A percentile compares a stretch with the other conserved stretches of the same genome.
phyloP scores from a whole-genome alignment of 1,140 invertebrate genomes.

The Aphelenchoides fujianensis region DNA sequence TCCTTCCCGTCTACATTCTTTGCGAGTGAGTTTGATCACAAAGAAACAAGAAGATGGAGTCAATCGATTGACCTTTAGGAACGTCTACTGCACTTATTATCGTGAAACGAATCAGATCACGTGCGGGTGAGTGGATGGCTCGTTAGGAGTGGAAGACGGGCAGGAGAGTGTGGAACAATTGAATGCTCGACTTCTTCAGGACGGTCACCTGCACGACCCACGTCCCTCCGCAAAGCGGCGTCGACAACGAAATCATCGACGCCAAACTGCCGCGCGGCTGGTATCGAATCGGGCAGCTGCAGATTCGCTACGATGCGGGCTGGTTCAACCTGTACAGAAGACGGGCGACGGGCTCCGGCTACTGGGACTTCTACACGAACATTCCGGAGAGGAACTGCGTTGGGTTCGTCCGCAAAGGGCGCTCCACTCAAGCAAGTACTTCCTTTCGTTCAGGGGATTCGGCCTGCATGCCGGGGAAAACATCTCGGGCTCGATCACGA shows the following conservation, averaged over 20 bases:
- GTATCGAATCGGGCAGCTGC: slow-evolving; percentile 51
- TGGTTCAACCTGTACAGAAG: slow-evolving; percentile 60
- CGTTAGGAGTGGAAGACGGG: not conserved
- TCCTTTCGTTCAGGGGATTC: slow-evolving; percentile 48
- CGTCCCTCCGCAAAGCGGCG: slow-evolving; percentile 31
- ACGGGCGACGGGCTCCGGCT: slow-evolving; percentile 53
- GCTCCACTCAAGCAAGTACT: not conserved
- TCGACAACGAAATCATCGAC: slow-evolving; percentile 37
- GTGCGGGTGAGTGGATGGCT: slow-evolving; percentile 46
- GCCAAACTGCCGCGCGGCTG: slow-evolving; percentile 53
- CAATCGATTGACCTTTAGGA: too few species aligned
- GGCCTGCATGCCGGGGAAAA: slow-evolving; percentile 61
- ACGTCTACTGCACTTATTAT: slow-evolving; percentile 59
- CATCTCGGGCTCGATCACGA: slow-evolving; percentile 57
- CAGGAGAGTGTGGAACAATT: slow-evolving; percentile 16
- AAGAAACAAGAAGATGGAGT: too few species aligned
- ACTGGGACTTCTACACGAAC: slow-evolving; percentile 62
- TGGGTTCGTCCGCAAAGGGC: slow-evolving; percentile 35
- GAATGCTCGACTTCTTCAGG: slow-evolving; percentile 39
- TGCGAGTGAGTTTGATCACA: too few species aligned
- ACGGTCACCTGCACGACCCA: slow-evolving; percentile 56
- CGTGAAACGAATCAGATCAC: slow-evolving; percentile 56
- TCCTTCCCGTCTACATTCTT: too few species aligned
- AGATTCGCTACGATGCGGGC: slow-evolving; percentile 55
- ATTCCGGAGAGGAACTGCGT: slow-evolving; percentile 60